Evolutionary conservation across 2,888 invertebrate species (phyloP).

Genomic region (Nomada goodeniana): DNA sequence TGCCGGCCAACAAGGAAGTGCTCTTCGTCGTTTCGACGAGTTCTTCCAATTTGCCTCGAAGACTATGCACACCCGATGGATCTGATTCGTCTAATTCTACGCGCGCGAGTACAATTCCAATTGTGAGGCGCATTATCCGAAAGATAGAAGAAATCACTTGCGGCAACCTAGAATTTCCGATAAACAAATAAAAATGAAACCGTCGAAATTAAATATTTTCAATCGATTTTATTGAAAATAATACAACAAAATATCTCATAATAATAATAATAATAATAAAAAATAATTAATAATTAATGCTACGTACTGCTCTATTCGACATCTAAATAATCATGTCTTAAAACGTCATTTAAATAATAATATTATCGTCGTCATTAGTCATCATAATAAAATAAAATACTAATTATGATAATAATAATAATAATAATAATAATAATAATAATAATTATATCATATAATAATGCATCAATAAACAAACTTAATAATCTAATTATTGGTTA

Average conservation of each 20-base stretch:
- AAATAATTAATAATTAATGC: constrained; percentile 83
- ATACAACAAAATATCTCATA: constrained; percentile 84
- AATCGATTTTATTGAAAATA: constrained; percentile 84
- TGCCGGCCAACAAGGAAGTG: background rate
- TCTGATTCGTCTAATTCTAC: background rate
- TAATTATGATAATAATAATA: constrained; percentile 78
- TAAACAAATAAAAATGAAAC: constrained; percentile 62
- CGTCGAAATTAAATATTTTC: constrained; percentile 80
- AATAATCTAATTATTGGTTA: constrained; percentile 81
- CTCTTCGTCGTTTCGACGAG: background rate
- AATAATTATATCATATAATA: constrained; percentile 81
- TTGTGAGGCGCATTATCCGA: background rate
- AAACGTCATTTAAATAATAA: constrained; percentile 83
- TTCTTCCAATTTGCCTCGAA: background rate
- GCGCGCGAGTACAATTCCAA: background rate
- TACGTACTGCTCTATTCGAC: constrained; percentile 82
- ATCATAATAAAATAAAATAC: constrained; percentile 77
- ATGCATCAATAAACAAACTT: constrained; percentile 84
- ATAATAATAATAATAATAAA: constrained; percentile 83
- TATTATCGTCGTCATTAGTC: constrained; percentile 77
- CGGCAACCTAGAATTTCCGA: constrained; percentile 31
- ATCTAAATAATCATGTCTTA: constrained; percentile 83
- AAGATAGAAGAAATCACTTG: constrained; percentile 42
- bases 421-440: constrained; percentile 74
- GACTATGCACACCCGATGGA: background rate